Conservation (phyloP, 2,797 vertebrate species). For the Buphagus erythrorhynchus region DNA sequence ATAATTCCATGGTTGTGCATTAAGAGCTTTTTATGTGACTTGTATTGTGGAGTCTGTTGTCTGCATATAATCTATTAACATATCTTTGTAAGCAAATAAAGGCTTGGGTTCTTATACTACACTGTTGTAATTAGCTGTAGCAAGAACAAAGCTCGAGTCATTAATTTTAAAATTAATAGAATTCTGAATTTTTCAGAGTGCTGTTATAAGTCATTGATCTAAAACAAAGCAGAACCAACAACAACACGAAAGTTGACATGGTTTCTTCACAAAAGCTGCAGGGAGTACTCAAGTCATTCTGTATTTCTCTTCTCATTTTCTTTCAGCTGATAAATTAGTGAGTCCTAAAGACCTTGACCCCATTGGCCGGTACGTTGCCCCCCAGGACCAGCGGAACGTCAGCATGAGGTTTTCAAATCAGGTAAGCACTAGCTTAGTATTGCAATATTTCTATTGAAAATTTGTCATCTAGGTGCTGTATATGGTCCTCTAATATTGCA, state of each 20-base stretch:
- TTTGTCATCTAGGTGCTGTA: rapidly evolving
- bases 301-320: neutral
- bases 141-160: neutral
- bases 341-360: conserved; percentile 95
- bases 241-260: neutral
- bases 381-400: conserved; percentile 90
- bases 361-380: conserved; percentile 86
- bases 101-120: neutral
- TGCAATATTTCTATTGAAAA: neutral
- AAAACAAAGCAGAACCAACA: neutral
- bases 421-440: conserved; percentile 74
- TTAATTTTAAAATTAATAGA: neutral
- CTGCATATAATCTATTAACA: neutral
- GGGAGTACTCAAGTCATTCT: neutral
- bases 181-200: neutral
- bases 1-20: neutral
- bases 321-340: conserved; percentile 90
- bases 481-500: neutral
- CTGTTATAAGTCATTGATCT: neutral
- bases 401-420: conserved; percentile 98
- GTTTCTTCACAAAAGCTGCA: neutral
- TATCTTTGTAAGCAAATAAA: neutral
- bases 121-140: neutral
- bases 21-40: neutral
- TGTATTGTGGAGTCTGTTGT: neutral